Evolutionary conservation across 2,888 invertebrate species (phyloP), one percentile per base, ranked within the genome.

Genomic region (Drosophila stalkeri): DNA sequence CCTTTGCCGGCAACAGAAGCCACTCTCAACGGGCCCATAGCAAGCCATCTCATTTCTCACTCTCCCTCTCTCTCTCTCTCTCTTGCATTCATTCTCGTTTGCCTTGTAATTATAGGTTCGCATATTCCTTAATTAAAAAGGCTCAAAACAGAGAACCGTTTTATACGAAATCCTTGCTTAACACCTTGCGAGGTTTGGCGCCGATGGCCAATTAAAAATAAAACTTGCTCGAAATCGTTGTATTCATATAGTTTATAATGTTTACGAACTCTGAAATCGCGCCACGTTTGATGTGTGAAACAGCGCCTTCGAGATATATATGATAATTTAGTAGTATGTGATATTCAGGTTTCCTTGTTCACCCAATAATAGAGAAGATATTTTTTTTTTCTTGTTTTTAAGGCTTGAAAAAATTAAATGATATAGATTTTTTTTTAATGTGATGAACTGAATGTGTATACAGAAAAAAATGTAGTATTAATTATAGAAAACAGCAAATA

Each of bases 61-160:
- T 55, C 64, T 16, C 16, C n/a, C 64, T 8, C 16, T 23, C 49
- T 59, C 67, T 60, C 59, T 27, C 12, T 44, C n/a, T 4, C 47
- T 27, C 41, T 52, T 23, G 31, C 47, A 49, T 39, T 43, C 47
- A 27, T 27, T 51, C 49, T 51, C 56, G 37, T 8, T 37, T 64
- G 12, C 11, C 64, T 62, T 56, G 52, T 88, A 86, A 86, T 86
- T 90, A 90, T 86, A 59, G 89, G 90, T 81, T 90, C 71, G 86
- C 79, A 76, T 81, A 79, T 76, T 73, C 65, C 69, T 81, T 88
- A 90, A 86, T 90, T 88, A 90, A 86, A 86, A 81, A 77, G 82
- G 75, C 74, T 75, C 69, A 71, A 75, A 57, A 56, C 69, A 64
- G 66, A 64, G 64, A 18, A 37, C 68, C 68, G 78, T 67, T 59